Evolutionary conservation across 2,797 vertebrate genomes (phyloP).

Genomic region (Anomalospiza imberbis): DNA sequence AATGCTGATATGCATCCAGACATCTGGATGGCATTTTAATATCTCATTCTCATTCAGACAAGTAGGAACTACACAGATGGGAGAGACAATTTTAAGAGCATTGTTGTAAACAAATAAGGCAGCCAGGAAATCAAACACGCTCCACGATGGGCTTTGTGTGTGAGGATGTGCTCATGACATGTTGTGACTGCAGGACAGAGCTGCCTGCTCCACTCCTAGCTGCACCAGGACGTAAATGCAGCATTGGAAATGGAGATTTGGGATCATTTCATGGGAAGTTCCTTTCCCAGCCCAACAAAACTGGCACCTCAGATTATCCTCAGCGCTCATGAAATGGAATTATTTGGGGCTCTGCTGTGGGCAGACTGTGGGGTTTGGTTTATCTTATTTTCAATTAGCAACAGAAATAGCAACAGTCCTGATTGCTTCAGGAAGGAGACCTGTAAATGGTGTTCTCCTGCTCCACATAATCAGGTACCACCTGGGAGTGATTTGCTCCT

Average conservation of each 20-base stretch:
- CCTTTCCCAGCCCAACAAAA: neutral
- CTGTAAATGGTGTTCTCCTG: neutral
- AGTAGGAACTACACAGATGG: slow-evolving; percentile 79
- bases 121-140: slow-evolving; percentile 76
- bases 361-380: neutral
- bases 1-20: slow-evolving; percentile 72
- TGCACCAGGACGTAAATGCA: neutral
- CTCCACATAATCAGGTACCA: neutral
- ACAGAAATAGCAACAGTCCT: neutral
- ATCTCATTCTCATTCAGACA: slow-evolving; percentile 79
- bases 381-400: neutral
- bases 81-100: slow-evolving; percentile 76
- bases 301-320: neutral
- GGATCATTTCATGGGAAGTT: neutral
- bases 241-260: neutral
- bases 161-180: neutral
- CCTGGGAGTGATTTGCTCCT: neutral
- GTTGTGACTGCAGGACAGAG: slow-evolving; percentile 46
- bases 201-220: slow-evolving; percentile 27
- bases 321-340: neutral
- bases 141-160: slow-evolving; percentile 22
- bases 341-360: neutral
- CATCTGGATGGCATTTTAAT: slow-evolving; percentile 84
- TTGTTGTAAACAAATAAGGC: slow-evolving; percentile 80
- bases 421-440: neutral